Evolutionary conservation across 1,140 invertebrate species (phyloP), one percentile per base, ranked within the genome.

Genomic region (Drosophila pseudoananassae): DNA sequence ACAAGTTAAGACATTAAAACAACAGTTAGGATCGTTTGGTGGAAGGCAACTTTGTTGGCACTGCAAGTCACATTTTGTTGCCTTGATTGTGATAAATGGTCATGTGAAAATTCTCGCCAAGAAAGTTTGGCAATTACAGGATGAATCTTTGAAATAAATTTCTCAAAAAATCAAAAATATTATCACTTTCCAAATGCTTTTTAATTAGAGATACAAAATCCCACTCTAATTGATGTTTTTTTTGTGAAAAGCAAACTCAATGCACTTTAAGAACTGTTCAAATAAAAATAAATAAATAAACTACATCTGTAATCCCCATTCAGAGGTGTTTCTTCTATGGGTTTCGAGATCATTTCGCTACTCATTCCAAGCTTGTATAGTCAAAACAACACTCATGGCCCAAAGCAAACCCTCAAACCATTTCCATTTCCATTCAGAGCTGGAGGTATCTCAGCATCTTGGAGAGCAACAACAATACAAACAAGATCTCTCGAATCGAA

Each of bases 1-100:
- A 77, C 82, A 80, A 84, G 76, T 85, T 76, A 33, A 66, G 81
- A 76, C 76, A 85, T 79, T 63, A 65, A 54, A 74, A 59, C 20
- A 61, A 81, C 81, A 74, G 80, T 84, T 85, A 84, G 64, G 20
- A 74, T 45, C 53, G 51, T 53, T 73, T 60, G 66, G 46, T 20
- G 43, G 23, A 50, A 61, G 49, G 52, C 53, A 73, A 74, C 58
- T 43, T 56, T 27, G 53, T 71, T 51, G 46, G 8, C 9, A 15
- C 20, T 20, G 6, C 6, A 54, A 15, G 36, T 29, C 23, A 15
- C 49, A 10, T 51, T 51, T 50, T 27, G 8, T n/a, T 25, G 14
- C 59, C 10, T 45, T 66, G 17, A 70, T 70, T 70, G 66, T 20
- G 64, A 70, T 40, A 70, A 70, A 70, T 69, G 31, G 29, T 27